Evolutionary conservation across 2,888 invertebrate genomes (phyloP).

Genomic region (Agrochola macilenta): DNA sequence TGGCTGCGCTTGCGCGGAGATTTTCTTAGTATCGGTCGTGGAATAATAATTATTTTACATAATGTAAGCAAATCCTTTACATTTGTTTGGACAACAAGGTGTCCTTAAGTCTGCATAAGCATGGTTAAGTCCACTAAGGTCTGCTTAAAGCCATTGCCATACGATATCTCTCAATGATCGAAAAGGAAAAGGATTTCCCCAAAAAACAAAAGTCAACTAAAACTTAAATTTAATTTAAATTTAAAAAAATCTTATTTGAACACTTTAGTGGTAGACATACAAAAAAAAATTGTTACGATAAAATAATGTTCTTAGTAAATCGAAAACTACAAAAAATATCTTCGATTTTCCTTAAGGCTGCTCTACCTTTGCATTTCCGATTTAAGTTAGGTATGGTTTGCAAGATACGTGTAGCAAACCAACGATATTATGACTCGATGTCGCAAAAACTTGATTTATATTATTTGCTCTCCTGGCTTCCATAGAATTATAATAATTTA

Average conservation of each 20-base stretch:
- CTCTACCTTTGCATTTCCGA: neutral
- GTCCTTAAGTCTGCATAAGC: neutral
- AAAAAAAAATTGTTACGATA: neutral
- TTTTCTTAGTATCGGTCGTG: neutral
- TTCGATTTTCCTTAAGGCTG: neutral
- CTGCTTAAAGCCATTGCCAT: neutral
- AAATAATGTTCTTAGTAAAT: neutral
- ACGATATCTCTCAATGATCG: neutral
- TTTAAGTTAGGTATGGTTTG: neutral
- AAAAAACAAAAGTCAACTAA: too few species aligned
- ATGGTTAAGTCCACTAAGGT: neutral
- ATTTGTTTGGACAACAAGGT: neutral
- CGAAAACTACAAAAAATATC: too few species aligned
- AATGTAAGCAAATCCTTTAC: neutral
- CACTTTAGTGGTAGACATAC: neutral
- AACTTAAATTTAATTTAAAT: neutral
- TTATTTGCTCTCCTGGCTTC: neutral
- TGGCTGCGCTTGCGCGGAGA: neutral
- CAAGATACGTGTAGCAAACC: neutral
- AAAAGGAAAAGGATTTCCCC: neutral
- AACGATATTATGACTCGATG: neutral
- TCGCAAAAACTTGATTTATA: slow-evolving; percentile 27
- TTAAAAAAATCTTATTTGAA: neutral
- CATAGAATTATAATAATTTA: slow-evolving; percentile 27
- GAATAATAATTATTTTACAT: neutral